Base-by-base conservation (phyloP, 2,888 invertebrate genomes). In the Sthenelais limicola region DNA sequence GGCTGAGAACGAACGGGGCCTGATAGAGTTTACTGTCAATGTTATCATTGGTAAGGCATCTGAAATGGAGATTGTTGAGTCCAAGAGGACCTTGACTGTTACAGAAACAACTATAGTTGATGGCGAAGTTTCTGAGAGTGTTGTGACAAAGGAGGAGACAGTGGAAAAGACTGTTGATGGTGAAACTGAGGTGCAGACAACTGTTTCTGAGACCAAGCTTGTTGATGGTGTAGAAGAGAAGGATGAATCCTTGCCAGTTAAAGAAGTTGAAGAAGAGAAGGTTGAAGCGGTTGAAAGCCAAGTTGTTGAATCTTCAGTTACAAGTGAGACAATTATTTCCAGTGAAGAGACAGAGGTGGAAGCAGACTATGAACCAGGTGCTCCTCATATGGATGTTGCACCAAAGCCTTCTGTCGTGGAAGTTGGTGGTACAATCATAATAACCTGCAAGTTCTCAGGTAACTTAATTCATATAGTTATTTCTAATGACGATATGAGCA, bases 1-100 rank as follows among this genome's bases (percentile, higher is more conserved):
- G 18, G 83, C 82, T 30, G 74, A 77, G 72, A 82, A 82, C 48
- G 71, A 12, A 15, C 43, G 21, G 24, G 69, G 73, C 3, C 9
- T 21, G 18, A 21, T 30, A 0, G 18, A 49, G 7, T 24, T 18
- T 24, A 69, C 69, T 35, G 38, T 81, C 56, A 72, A 76, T n/a
- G 80, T 84, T 24, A 74, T 54, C 12, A 76, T 81, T 24, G 68
- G 69, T 12, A 66, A 75, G 33, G 24, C 18, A 43, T n/a, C n/a
- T n/a, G n/a, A n/a, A n/a, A n/a, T n/a, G n/a, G 18, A 43, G 43
- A 18, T n/a, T n/a, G n/a, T n/a, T n/a, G n/a, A n/a, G n/a, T 21
- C 15, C n/a, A 56, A 15, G 35, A 43, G 26, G 4, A 38, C 62
- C 18, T 35, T 62, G n/a, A n/a, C 24, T 38, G 38, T 38, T 9